These are phyloP conservation scores for Equus przewalskii DNA, from an alignment of 2,113 vertebrate species.

Conservation along the genomic window DNA sequence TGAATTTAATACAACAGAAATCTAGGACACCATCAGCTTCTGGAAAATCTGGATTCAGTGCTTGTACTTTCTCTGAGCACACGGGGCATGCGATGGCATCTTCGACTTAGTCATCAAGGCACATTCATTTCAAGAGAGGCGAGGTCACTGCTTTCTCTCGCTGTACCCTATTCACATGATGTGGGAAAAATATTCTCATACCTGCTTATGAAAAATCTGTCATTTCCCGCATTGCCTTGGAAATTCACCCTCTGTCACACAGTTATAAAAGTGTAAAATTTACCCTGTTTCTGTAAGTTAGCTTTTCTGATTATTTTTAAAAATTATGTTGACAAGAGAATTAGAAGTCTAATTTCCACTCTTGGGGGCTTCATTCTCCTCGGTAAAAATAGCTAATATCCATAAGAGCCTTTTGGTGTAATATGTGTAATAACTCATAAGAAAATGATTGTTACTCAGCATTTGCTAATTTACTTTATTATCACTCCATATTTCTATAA, in stretches of 20 bases:
- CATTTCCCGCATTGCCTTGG: constrained; percentile 48
- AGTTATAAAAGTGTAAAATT: constrained; percentile 62
- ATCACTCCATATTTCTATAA: constrained; percentile 32
- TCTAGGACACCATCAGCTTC: constrained; percentile 37
- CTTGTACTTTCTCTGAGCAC: background rate
- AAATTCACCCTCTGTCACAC: constrained; percentile 58
- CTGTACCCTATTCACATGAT: background rate
- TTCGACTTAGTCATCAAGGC: background rate
- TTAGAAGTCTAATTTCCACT: constrained; percentile 61
- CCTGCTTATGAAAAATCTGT: constrained; percentile 52
- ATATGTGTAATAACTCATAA: background rate
- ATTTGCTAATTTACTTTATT: constrained; percentile 67
- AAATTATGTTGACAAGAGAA: constrained; percentile 40
- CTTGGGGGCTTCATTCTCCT: constrained; percentile 30
- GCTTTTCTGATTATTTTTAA: constrained; percentile 33
- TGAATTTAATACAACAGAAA: constrained; percentile 19
- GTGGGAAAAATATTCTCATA: constrained; percentile 64
- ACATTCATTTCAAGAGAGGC: constrained; percentile 61
- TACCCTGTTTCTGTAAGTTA: constrained; percentile 63
- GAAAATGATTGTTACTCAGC: background rate
- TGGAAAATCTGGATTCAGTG: constrained; percentile 7
- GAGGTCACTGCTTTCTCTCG: background rate
- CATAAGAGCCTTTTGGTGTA: constrained; percentile 59
- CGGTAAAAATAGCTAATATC: constrained; percentile 41
- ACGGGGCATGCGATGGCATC: background rate